Evolutionary conservation across 2,888 invertebrate species (phyloP).

Genomic region (Lycocerus yunnanus): DNA sequence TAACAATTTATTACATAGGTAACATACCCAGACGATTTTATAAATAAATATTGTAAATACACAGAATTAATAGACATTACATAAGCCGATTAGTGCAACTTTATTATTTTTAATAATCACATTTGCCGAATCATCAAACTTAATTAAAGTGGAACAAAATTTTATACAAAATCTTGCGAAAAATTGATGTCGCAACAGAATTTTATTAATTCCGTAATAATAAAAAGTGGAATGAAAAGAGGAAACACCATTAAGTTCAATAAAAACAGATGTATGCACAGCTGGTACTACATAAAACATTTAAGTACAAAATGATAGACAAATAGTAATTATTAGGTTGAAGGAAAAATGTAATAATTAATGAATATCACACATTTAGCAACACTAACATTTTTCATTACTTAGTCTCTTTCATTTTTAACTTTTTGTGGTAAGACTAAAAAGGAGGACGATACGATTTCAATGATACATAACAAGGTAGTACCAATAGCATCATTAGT

Average conservation of each 20-base stretch:
- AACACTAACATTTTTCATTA: not conserved
- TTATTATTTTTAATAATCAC: not conserved
- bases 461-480: not conserved
- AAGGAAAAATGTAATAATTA: conserved; percentile 29
- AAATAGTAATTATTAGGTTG: conserved; percentile 3
- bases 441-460: not conserved
- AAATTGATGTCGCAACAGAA: not conserved
- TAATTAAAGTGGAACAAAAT: conserved; percentile 8
- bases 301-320: conserved; percentile 23
- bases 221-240: not conserved
- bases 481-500: too few relatives aligned
- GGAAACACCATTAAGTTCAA: conserved; percentile 1
- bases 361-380: conserved; percentile 34
- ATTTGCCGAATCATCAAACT: conserved; percentile 6
- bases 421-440: not conserved
- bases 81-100: not conserved
- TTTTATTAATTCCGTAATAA: not conserved
- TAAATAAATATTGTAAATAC: not conserved
- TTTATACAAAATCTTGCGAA: conserved; percentile 1
- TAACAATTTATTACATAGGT: not conserved
- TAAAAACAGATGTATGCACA: conserved; percentile 30
- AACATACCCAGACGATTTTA: not conserved
- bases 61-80: not conserved
- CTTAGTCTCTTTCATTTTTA: not conserved
- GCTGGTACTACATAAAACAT: conserved; percentile 28